Evolutionary conservation across 2,797 vertebrate species (phyloP).

Genomic region (Telmatherina bonti): DNA sequence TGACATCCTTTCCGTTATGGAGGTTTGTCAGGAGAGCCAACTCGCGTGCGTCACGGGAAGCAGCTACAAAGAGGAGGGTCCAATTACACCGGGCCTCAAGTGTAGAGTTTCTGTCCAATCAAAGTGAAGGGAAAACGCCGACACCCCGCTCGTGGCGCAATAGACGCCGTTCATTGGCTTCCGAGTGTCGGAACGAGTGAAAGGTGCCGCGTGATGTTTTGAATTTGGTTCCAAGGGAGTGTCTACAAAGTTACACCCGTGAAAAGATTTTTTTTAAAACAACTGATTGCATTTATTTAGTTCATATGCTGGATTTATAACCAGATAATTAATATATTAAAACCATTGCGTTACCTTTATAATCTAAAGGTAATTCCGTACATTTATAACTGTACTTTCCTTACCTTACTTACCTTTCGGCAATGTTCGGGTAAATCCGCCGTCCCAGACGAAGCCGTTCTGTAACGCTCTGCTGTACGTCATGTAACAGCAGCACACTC

Average conservation of each 20-base stretch:
- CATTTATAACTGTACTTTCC: too few species aligned
- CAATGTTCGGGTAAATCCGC: constrained; percentile 32
- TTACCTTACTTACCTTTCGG: constrained; percentile 11
- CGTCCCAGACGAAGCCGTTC: neutral
- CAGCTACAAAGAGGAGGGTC: constrained; percentile 27
- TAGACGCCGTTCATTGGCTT: constrained; percentile 49
- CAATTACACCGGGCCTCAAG: neutral
- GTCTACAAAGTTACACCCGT: neutral
- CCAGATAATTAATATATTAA: too few species aligned
- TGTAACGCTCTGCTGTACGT: constrained; percentile 1
- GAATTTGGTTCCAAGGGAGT: neutral
- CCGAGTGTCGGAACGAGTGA: constrained; percentile 25
- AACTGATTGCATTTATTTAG: neutral
- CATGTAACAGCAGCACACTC: constrained; percentile 24
- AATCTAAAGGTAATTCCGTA: too few species aligned
- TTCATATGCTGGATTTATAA: neutral
- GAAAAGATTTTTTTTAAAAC: neutral
- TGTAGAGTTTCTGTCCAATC: constrained; percentile 63
- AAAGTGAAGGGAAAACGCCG: constrained; percentile 2
- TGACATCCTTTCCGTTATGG: constrained; percentile 1
- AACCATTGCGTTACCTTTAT: too few species aligned
- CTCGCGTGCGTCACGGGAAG: constrained; percentile 33
- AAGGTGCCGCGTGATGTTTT: constrained; percentile 34
- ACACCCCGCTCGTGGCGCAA: constrained; percentile 37
- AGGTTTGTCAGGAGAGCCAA: constrained; percentile 3